Conservation (phyloP, 92 coral and sea anemone species). For the Virgularia gustaviana region DNA sequence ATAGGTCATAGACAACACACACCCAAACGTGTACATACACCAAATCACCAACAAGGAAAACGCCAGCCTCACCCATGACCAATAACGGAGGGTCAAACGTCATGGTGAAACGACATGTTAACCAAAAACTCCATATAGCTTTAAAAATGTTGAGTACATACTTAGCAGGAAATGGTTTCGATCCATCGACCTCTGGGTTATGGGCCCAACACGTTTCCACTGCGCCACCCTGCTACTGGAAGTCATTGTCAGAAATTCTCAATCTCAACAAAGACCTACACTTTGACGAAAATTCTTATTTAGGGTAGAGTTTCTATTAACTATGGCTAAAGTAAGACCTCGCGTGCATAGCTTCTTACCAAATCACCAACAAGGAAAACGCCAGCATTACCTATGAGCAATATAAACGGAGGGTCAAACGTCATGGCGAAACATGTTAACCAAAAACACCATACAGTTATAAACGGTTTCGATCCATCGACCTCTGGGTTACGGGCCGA, state of each 20-base stretch:
- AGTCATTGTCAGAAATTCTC: too few species aligned
- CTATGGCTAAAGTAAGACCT: constrained; percentile 7
- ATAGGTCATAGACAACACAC: too few species aligned
- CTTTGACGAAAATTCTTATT: too few species aligned
- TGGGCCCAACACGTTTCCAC: too few species aligned
- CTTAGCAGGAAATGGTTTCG: too few species aligned
- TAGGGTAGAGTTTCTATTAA: too few species aligned
- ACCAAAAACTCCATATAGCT: constrained; percentile 6
- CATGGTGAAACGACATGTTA: constrained; percentile 1
- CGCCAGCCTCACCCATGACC: constrained; percentile 8
- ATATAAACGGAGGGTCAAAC: not conserved
- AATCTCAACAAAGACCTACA: too few species aligned
- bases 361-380: constrained; percentile 11
- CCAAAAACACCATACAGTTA: constrained; percentile 6
- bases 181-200: too few species aligned
- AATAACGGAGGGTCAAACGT: constrained; percentile 8
- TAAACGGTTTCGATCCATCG: too few species aligned
- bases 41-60: constrained; percentile 11
- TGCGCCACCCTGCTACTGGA: too few species aligned
- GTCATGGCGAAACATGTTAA: not conserved
- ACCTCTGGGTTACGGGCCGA: too few species aligned
- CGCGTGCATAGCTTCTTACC: constrained; percentile 5
- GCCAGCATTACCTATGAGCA: constrained; percentile 4
- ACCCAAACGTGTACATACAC: too few species aligned
- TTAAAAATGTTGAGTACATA: constrained; percentile 4